phyloP scores from a whole-genome alignment of 2,113 vertebrate genomes.

The Nettapus auritus region DNA sequence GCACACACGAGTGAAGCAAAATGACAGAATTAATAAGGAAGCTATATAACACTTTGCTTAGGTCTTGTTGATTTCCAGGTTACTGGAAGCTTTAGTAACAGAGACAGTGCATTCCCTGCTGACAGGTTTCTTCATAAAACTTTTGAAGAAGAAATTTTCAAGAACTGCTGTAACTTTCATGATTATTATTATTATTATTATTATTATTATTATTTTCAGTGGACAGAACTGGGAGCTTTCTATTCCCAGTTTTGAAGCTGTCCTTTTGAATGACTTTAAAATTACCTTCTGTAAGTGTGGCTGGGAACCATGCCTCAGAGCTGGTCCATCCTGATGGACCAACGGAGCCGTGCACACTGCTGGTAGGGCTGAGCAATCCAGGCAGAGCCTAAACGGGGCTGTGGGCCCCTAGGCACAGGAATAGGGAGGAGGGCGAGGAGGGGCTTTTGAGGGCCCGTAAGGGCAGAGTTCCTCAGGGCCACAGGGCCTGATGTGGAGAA shows the following conservation, averaged over 20 bases:
- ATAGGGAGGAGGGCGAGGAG: accelerated
- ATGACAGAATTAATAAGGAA: neutral
- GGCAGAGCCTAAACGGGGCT: neutral
- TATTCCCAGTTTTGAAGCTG: neutral
- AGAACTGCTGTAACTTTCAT: neutral
- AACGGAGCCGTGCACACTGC: neutral
- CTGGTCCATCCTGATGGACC: neutral
- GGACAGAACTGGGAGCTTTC: neutral
- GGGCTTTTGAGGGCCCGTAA: neutral
- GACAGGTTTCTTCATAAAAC: neutral
- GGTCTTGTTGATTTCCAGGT: neutral
- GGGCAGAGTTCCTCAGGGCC: neutral
- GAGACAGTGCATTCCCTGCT: neutral
- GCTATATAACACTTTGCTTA: neutral
- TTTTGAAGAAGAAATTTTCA: neutral
- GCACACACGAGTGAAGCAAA: neutral
- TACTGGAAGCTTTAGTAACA: neutral
- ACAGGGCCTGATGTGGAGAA: neutral
- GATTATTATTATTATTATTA: no score
- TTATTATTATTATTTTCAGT: neutral
- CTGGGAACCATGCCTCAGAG: neutral
- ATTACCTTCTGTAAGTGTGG: neutral
- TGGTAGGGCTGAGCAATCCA: no score
- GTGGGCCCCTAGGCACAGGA: no score
- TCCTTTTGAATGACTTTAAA: neutral